These are phyloP conservation scores for Natator depressus DNA, from an alignment of 2,113 vertebrate genomes.

Conservation along the genomic window DNA sequence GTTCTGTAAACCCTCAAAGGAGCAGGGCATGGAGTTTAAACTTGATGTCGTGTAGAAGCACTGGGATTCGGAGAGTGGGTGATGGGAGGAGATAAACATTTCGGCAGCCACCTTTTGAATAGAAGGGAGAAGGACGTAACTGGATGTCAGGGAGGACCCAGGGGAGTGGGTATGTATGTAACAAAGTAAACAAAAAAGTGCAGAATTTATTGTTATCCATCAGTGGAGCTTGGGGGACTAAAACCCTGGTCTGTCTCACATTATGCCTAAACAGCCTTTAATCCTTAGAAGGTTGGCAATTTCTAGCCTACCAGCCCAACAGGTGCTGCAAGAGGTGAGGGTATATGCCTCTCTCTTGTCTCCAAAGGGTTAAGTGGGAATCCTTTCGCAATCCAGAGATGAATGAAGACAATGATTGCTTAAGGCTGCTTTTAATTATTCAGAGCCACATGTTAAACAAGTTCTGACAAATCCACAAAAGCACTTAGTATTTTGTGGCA, in stretches of 20 bases:
- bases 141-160: background rate
- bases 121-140: background rate
- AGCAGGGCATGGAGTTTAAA: background rate
- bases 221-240: background rate
- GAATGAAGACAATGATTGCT: constrained; percentile 25
- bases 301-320: background rate
- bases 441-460: constrained; percentile 19
- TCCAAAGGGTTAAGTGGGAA: background rate
- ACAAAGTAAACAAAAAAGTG: background rate
- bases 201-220: background rate
- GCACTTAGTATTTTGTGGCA: background rate
- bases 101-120: background rate
- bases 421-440: constrained; percentile 56
- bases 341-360: background rate
- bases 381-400: constrained; percentile 25
- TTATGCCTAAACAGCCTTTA: background rate
- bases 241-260: no score
- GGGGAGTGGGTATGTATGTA: background rate
- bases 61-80: background rate
- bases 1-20: background rate
- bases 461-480: constrained; percentile 13
- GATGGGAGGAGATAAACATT: background rate
- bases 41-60: background rate
- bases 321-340: background rate
- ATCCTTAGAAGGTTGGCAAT: constrained; percentile 4